Base-by-base conservation (phyloP, 2,888 invertebrate genomes). In the Chorisops tibialis region DNA sequence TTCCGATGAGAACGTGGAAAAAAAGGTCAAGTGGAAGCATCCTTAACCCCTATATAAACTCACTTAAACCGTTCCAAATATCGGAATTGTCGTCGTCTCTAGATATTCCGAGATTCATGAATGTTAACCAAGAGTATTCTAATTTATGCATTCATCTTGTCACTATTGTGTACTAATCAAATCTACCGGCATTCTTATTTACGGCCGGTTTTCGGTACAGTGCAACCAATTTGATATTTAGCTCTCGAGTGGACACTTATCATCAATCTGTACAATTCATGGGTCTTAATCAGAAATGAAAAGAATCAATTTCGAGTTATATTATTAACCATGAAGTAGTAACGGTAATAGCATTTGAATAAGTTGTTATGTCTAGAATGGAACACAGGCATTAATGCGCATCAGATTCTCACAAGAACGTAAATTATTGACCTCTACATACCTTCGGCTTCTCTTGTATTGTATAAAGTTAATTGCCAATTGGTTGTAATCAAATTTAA, bases 1-100 rank as follows among this genome's bases (percentile, higher is more conserved):
- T 39, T 39, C 12, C 39, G 39, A 39, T 39, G n/a, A 41, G 41
- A 16, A n/a, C n/a, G 16, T 11, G 12, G 6, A 16, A 50, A 35
- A 35, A 54, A 22, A 54, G 52, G 52, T 52, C 52, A 52, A 52
- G 52, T 52, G 52, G 41, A 54, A 41, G 22, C 14, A 54, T 54
- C 54, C 52, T 52, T 52, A 54, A 54, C 52, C 52, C 52, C 38
- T 52, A 52, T 52, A 21, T 38, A 22, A 50, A 48, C 4, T 21
- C n/a, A 22, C 19, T 22, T 48, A 9, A 48, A 21, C 7, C 9
- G n/a, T 48, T 47, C 11, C 11, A 22, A 21, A 48, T n/a, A 48
- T 21, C 11, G 16, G 47, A 16, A 11, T 16, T 12, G 16, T 16
- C 47, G 18, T 19, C 43, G 14, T 14, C 3, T 14, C 12, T 24